phyloP scores from a whole-genome alignment of 2,113 vertebrate species.

The Chlorodrepanis virens region DNA sequence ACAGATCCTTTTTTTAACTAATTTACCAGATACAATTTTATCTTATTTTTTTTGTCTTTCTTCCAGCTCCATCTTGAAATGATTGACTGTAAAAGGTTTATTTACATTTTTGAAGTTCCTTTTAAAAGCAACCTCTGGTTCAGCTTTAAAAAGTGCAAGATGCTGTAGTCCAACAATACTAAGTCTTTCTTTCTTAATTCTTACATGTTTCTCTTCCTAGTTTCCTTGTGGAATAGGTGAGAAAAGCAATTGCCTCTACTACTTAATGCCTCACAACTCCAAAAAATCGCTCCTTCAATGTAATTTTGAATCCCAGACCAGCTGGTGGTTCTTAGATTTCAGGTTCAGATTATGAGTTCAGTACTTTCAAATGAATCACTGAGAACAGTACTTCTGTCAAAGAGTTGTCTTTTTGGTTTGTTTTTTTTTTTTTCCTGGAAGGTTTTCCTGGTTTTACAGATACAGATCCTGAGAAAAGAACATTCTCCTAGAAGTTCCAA shows the following conservation, averaged over 20 bases:
- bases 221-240: slow-evolving; percentile 62
- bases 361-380: slow-evolving; percentile 69
- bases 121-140: slow-evolving; percentile 32
- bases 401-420: background rate
- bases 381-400: slow-evolving; percentile 59
- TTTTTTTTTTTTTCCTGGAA: background rate
- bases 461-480: slow-evolving; percentile 38
- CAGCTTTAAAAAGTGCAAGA: background rate
- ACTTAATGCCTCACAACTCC: slow-evolving; percentile 46
- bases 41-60: slow-evolving; percentile 59
- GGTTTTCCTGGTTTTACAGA: slow-evolving; percentile 42
- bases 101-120: slow-evolving; percentile 47
- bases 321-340: slow-evolving; percentile 64
- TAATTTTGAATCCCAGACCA: slow-evolving; percentile 66
- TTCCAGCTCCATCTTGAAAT: slow-evolving; percentile 39
- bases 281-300: slow-evolving; percentile 37
- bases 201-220: slow-evolving; percentile 57
- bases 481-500: slow-evolving; percentile 46
- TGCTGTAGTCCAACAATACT: slow-evolving; percentile 14
- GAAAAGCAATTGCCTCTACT: slow-evolving; percentile 64
- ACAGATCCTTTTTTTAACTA: slow-evolving; percentile 21
- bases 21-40: slow-evolving; percentile 26
- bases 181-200: slow-evolving; percentile 58
- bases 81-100: slow-evolving; percentile 45
- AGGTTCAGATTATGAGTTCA: slow-evolving; percentile 60